Percentiles rank a stretch among this genome's conserved stretches.
phyloP scores from a whole-genome alignment of 2,888 invertebrate genomes.

The Caenorhabditis sp. region DNA sequence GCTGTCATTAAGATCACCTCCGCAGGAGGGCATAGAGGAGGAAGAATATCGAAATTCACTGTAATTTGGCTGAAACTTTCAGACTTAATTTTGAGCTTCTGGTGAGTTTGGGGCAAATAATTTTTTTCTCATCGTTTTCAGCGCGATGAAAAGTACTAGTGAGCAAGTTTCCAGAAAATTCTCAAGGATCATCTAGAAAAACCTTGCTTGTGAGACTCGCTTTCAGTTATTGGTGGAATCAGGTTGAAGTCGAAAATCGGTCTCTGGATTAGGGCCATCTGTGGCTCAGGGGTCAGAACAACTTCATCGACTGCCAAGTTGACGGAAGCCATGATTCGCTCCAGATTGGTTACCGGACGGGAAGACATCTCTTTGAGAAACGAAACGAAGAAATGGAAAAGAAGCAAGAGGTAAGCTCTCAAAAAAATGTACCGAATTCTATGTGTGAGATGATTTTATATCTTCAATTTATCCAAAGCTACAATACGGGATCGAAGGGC shows the following conservation, averaged over 20 bases:
- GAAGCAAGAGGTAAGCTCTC: slow-evolving; percentile 1
- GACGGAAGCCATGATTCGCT: slow-evolving; percentile 24
- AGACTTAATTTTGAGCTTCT: too few relatives aligned
- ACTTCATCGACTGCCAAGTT: slow-evolving; percentile 32
- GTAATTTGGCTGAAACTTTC: too few relatives aligned
- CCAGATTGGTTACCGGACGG: slow-evolving; percentile 37
- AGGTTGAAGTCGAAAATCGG: neutral
- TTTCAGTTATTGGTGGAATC: slow-evolving; percentile 9
- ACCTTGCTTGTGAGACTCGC: too few relatives aligned
- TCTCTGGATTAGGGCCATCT: neutral
- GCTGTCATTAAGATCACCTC: too few relatives aligned
- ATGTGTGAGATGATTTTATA: neutral
- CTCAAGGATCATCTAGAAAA: too few relatives aligned
- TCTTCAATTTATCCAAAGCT: neutral
- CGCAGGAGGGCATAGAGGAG: too few relatives aligned
- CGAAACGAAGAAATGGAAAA: neutral
- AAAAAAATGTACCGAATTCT: neutral
- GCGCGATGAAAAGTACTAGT: too few relatives aligned
- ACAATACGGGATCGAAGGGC: neutral
- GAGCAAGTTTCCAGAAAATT: too few relatives aligned
- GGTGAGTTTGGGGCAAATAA: too few relatives aligned
- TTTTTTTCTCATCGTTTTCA: too few relatives aligned
- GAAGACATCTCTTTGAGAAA: slow-evolving; percentile 29
- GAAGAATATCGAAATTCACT: too few relatives aligned
- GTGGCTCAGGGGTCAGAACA: slow-evolving; percentile 29